Conservation (phyloP, 2,888 invertebrate genomes). For the Trichogramma evanescens region DNA sequence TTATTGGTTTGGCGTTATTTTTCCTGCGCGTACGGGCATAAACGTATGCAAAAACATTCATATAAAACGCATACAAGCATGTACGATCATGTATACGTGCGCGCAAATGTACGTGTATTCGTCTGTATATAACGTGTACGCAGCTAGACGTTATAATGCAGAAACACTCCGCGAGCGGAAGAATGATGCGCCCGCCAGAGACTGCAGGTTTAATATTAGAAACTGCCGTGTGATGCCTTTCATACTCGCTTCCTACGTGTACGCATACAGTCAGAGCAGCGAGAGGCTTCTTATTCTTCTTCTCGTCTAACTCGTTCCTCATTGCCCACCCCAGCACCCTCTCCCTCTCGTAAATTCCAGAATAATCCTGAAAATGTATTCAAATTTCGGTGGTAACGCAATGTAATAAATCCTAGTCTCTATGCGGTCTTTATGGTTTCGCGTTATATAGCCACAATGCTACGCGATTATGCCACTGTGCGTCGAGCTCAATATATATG, state of each 20-base stretch:
- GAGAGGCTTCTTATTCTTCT: too few species aligned
- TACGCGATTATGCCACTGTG: too few species aligned
- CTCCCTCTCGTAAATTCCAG: conserved; percentile 12
- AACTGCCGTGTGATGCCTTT: conserved; percentile 16
- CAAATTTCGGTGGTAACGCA: conserved; percentile 16
- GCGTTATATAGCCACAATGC: conserved; percentile 8
- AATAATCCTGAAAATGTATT: conserved; percentile 23
- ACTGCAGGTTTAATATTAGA: conserved; percentile 22
- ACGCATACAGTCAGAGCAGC: too few species aligned
- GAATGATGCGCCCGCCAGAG: not conserved
- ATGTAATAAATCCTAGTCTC: conserved; percentile 17
- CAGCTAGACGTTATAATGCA: too few species aligned
- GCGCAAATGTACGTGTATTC: not conserved
- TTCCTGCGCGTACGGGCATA: too few species aligned
- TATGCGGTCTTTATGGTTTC: conserved; percentile 1
- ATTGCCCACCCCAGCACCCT: too few species aligned
- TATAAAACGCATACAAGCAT: not conserved
- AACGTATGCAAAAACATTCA: not conserved
- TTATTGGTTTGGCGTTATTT: conserved; percentile 1
- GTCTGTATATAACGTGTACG: too few species aligned
- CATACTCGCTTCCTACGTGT: not conserved
- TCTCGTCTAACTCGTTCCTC: too few species aligned
- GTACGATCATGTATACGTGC: not conserved
- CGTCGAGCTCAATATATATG: too few species aligned
- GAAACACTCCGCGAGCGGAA: too few species aligned